Evolutionary conservation across 2,113 vertebrate genomes (phyloP).

Genomic region (Microtus ochrogaster): DNA sequence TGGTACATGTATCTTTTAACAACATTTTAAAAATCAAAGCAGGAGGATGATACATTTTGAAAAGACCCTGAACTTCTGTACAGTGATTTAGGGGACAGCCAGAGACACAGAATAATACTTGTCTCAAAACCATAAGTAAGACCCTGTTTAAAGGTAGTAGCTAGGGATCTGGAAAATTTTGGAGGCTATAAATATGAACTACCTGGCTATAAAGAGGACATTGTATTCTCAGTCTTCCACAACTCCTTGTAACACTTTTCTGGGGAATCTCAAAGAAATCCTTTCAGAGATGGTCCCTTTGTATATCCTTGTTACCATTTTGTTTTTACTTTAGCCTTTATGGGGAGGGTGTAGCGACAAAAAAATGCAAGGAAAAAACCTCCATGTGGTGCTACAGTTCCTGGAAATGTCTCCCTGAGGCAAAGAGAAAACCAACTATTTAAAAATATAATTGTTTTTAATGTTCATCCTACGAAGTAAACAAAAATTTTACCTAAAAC

Average conservation of each 20-base stretch:
- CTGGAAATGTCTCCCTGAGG: background rate
- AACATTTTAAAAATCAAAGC: background rate
- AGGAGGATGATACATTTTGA: no score
- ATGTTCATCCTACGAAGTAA: background rate
- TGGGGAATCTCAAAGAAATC: background rate
- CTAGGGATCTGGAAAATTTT: background rate
- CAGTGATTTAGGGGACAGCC: background rate
- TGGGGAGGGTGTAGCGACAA: background rate
- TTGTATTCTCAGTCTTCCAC: background rate
- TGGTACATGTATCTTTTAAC: background rate
- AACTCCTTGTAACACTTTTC: background rate
- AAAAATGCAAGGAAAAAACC: background rate
- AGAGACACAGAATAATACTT: background rate
- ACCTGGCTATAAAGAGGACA: fast-evolving
- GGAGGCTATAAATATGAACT: background rate
- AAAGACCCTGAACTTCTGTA: background rate
- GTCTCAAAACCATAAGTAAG: background rate
- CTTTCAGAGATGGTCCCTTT: background rate
- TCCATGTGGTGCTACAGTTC: background rate
- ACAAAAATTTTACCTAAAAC: background rate
- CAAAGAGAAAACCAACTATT: background rate
- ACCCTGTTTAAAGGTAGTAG: background rate
- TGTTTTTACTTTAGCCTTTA: background rate
- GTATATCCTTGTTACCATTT: background rate
- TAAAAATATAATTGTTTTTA: background rate